phyloP scores from a whole-genome alignment of 2,113 vertebrate genomes.

The Mesoclemmys tuberculata region DNA sequence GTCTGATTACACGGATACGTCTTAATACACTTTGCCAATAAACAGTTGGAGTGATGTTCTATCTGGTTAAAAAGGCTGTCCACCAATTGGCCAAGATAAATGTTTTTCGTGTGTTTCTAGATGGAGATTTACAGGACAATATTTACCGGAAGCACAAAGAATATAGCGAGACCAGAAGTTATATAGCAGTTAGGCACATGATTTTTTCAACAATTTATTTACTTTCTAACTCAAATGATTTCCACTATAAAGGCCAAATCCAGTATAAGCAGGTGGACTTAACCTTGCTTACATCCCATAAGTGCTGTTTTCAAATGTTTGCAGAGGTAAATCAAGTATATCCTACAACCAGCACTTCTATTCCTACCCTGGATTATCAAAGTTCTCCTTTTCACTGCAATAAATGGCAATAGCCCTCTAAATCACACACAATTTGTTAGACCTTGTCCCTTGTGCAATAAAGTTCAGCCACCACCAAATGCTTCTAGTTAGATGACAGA shows the following conservation, averaged over 20 bases:
- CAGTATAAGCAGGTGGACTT: not conserved
- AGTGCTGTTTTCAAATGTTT: not conserved
- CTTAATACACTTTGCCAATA: too few relatives aligned
- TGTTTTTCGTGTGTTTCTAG: slow-evolving; percentile 16
- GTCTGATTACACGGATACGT: too few relatives aligned
- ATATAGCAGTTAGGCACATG: not conserved
- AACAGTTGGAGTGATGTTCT: too few relatives aligned
- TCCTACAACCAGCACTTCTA: not conserved
- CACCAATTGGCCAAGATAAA: too few relatives aligned
- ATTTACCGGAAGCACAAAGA: slow-evolving; percentile 8
- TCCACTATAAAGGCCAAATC: not conserved
- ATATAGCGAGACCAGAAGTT: not conserved
- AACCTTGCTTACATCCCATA: not conserved
- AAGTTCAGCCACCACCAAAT: not conserved
- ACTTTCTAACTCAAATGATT: slow-evolving; percentile 39
- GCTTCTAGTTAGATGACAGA: slow-evolving; percentile 52
- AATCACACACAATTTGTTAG: not conserved
- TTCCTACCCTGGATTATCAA: not conserved
- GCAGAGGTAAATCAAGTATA: not conserved
- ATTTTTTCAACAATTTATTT: not conserved
- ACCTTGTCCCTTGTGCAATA: not conserved
- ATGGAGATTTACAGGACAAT: slow-evolving; percentile 7
- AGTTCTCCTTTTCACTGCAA: not conserved
- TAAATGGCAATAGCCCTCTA: not conserved
- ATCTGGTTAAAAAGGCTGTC: too few relatives aligned